Base-by-base conservation (phyloP, 2,113 vertebrate species). In the Clarias batrachus region DNA sequence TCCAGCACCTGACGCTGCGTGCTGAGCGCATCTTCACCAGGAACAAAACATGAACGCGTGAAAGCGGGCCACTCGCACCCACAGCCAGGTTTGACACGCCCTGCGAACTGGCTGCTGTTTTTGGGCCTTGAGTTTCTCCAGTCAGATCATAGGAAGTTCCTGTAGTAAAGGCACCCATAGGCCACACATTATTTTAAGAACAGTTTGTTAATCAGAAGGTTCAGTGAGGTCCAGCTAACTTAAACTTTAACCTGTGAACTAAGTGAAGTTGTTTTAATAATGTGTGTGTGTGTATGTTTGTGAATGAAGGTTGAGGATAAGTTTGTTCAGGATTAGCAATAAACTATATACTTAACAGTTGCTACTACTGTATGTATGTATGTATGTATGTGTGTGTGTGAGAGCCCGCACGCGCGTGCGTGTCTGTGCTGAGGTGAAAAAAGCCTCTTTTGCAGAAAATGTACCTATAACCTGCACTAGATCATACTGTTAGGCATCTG, bases 1-100 rank as follows among this genome's bases (percentile, higher is more conserved):
- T 99, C 78, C 98, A 99, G 70, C 97, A 98, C 90, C 97, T 99
- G 62, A 99, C 96, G 9, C 94, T 99, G 85, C 94, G 97, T 68
- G 97, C 97, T 63, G 97, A 98, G 90, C 95, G 93, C 56, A 92
- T 97, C 91, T 97, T 98, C 92, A 93, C 96, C 88, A 95, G 96
- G 88, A 99, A 96, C 91, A 97, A 96, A 85, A 98, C 97, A 93
- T 99, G 95, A 92, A 79, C 71, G 30, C 37, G 60, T 21, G 30
- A 66, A 66, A 13, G 1, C 16, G 13, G 21, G 48, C 37, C 77
- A 21, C 13, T 27, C 52, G 65, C 77, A 57, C 83, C 87, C 62
- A 88, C 85, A 30, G 60, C 16, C 88, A 87, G 87, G 76, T 86
- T 48, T 78, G 74, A 48, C 63, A 56, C 81, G 82, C 85, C 66